A percentile compares a stretch with the other conserved stretches of the same genome.
Evolutionary conservation across 2,797 vertebrate species (phyloP).

Genomic region (Phaenicophaeus curvirostris): DNA sequence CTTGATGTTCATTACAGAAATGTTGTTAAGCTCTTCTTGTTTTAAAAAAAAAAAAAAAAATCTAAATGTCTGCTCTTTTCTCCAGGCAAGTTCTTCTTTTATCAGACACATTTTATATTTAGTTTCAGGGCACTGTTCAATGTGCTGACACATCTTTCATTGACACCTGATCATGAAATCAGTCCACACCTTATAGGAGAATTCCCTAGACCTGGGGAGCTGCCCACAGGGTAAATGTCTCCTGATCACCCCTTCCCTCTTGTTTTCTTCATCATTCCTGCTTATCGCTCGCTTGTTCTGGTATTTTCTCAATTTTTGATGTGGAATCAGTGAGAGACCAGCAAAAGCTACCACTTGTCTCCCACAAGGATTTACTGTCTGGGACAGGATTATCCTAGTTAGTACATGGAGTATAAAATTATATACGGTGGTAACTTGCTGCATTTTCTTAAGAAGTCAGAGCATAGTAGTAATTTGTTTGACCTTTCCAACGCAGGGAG

Average conservation of each 20-base stretch:
- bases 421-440: rapidly evolving
- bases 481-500: rapidly evolving
- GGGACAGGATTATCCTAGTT: neutral
- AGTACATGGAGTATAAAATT: neutral
- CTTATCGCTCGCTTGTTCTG: neutral
- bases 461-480: rapidly evolving
- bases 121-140: neutral
- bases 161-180: neutral
- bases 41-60: neutral
- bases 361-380: neutral
- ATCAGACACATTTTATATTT: neutral
- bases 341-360: neutral
- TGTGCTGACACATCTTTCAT: neutral
- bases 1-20: neutral
- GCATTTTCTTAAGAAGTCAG: neutral
- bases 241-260: neutral
- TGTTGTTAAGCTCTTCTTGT: neutral
- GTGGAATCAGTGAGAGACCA: neutral
- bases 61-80: neutral
- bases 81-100: neutral
- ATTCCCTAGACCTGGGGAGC: neutral
- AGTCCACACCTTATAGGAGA: neutral
- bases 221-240: neutral
- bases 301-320: neutral
- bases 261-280: neutral